Evolutionary conservation across 2,797 vertebrate species (phyloP), one percentile per base, ranked within the genome.

Genomic region (Dipus sagitta): DNA sequence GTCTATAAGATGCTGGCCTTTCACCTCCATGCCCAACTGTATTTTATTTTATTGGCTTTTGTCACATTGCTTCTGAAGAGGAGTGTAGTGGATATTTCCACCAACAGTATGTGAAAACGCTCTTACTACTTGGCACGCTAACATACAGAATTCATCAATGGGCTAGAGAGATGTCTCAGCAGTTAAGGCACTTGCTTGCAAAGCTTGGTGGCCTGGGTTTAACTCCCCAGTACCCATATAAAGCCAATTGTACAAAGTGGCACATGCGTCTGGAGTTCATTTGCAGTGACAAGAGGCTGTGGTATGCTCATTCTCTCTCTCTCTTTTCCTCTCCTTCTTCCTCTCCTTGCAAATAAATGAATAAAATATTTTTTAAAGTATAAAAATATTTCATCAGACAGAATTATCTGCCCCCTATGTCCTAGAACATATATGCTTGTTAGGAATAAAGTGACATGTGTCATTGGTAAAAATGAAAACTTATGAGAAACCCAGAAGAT

Each of bases 41-140:
- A 72, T 68, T 90, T 82, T 67, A 86, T 86, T 90, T 93, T 91
- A 87, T 58, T 84, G 32, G 47, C 26, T 54, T 0, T 89, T 88
- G 38, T 89, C 60, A 87, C 32, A 89, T 34, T 95, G 26, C 15
- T 90, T 92, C n/a, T 70, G 32, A 38, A 91, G 77, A 78, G 24
- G 23, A 2, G 42, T 71, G 8, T 47, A 42, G 15, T 4, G 38
- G 30, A 60, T 6, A 1, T 88, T 86, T 68, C 58, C 10, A 82
- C 24, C n/a, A 81, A 52, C 2, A 67, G 28, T 34, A 10, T 28
- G 1, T 42, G 34, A 42, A 20, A 85, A 2, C 34, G 60, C 82
- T 21, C 4, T 79, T 86, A 64, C 80, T 76, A 47, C 9, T n/a
- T 47, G 47, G 72, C 11, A 47, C 52, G 62, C 58, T 47, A 42